Evolutionary conservation across 2,888 invertebrate species (phyloP).

Genomic region (Melikaiella ostensackeni): DNA sequence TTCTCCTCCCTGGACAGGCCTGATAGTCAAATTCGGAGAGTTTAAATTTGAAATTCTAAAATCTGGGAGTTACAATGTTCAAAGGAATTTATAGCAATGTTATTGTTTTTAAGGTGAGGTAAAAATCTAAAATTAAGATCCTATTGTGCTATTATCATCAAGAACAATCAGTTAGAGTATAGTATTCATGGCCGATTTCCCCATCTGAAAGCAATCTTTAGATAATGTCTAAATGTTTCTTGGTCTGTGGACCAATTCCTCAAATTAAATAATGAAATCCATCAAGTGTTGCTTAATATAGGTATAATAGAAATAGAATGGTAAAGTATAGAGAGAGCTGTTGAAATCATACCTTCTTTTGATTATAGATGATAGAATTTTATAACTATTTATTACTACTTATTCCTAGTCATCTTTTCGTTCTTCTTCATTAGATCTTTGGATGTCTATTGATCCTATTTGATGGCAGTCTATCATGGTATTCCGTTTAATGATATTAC

Average conservation of each 20-base stretch:
- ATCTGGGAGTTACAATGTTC: neutral
- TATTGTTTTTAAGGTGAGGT: conserved; percentile 1
- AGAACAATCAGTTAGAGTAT: conserved; percentile 26
- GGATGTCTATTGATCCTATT: neutral
- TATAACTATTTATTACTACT: neutral
- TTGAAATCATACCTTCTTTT: neutral
- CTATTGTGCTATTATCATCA: conserved; percentile 27
- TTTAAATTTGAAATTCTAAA: neutral
- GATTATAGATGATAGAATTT: neutral
- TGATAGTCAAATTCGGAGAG: too few relatives aligned
- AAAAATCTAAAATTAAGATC: conserved; percentile 24
- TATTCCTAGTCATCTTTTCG: neutral
- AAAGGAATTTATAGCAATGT: neutral
- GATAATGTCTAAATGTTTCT: conserved; percentile 8
- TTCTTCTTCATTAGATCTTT: neutral
- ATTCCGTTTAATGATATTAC: neutral
- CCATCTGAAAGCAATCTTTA: conserved; percentile 1
- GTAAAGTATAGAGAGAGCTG: neutral
- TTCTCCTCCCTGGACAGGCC: too few relatives aligned
- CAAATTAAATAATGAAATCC: conserved; percentile 27
- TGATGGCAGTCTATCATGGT: neutral
- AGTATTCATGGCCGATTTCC: conserved; percentile 33
- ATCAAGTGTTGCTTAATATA: conserved; percentile 10
- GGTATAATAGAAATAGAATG: neutral
- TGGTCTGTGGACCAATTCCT: conserved; percentile 25